Base-by-base conservation (phyloP, 2,113 vertebrate genomes). In the Chaetodon auriga region DNA sequence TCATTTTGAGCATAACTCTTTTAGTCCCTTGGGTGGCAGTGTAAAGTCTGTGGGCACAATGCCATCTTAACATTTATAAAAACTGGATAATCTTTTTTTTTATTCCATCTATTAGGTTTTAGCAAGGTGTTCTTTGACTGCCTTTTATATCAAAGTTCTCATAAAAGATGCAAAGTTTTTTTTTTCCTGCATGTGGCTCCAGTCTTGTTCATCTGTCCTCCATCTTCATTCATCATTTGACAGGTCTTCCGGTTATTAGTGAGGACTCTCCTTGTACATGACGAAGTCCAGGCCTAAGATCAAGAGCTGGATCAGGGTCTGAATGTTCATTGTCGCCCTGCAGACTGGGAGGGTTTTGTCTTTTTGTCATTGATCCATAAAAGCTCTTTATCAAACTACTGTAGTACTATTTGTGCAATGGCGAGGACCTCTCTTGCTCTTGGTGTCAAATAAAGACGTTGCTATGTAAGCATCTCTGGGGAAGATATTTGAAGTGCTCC, bases 1-100 rank as follows among this genome's bases (percentile, higher is more conserved):
- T 91, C 75, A 71, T 75, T 89, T 91, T 83, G 82, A 91, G 90
- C 84, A 79, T 82, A 77, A 90, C 75, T 84, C 25, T 89, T 88
- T 82, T 85, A 92, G 73, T 84, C 87, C 87, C 48, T 88, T 68
- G 16, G 73, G 73, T 92, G 93, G 94, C 94, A 95, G 93, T 95
- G 94, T 90, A 87, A 91, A 87, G 82, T 94, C 48, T 82, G 58
- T 89, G 92, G 91, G 86, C 91, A 88, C 71, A 65, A 70, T 58
- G 88, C 92, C 90, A 90, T 89, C 90, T 90, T 94, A 49, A 82
- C 60, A 16, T 88, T 2, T 83, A 81, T 75, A 87, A 90, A 89
- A 87, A 63, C 1, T 4, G 14, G 61, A 85, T 75, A 65, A 72
- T 87, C 66, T 66, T 61, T 75, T 75, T 84, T 60, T 48, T 19